Percentiles rank a stretch among this genome's conserved stretches.
Conservation (phyloP, 2,888 invertebrate genomes). For the Liodrosophila aerea region DNA sequence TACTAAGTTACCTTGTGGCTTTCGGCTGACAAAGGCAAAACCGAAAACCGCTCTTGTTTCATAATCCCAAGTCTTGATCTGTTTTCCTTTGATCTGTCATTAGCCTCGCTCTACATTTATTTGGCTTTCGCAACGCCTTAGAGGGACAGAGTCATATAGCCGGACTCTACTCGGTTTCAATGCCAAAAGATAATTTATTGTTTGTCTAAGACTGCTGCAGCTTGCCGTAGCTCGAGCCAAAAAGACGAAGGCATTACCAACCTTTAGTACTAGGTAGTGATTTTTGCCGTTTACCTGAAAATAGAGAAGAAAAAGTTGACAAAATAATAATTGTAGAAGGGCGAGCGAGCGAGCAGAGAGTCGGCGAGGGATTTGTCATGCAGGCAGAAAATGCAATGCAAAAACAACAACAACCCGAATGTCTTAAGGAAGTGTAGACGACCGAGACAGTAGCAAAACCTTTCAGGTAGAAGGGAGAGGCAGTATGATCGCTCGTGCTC, state of each 20-base stretch:
- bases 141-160: not conserved
- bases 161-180: constrained; percentile 7
- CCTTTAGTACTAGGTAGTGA: constrained; percentile 54
- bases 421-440: constrained; percentile 48
- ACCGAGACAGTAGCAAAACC: constrained; percentile 1
- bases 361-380: constrained; percentile 51
- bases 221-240: constrained; percentile 47
- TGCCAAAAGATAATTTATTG: constrained; percentile 52
- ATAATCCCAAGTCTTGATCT: constrained; percentile 14
- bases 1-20: no score
- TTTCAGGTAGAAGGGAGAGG: no score
- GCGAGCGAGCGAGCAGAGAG: constrained; percentile 66
- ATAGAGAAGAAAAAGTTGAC: constrained; percentile 65
- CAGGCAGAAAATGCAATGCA: constrained; percentile 56
- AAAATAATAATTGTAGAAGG: constrained; percentile 68
- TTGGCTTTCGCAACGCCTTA: constrained; percentile 55
- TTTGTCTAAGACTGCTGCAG: constrained; percentile 30
- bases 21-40: no score
- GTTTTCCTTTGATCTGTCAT: constrained; percentile 25
- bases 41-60: not conserved
- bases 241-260: constrained; percentile 18
- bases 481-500: no score
- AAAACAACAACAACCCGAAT: constrained; percentile 51
- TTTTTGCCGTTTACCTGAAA: constrained; percentile 58
- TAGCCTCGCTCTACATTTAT: constrained; percentile 53